Evolutionary conservation across 2,888 invertebrate genomes (phyloP).

Genomic region (Oscheius sp.): DNA sequence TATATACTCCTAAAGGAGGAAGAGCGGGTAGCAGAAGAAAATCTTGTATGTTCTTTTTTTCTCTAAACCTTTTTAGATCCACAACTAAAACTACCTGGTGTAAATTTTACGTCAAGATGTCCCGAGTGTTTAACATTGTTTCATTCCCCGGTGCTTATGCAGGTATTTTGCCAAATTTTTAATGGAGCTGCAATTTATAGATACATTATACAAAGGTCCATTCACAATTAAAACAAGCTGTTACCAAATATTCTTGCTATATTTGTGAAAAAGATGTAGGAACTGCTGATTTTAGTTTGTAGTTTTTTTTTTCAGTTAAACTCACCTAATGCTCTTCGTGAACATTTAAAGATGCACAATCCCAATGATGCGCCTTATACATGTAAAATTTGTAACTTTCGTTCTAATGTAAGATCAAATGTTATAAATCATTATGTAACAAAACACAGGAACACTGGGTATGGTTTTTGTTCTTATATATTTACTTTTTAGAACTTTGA

Average conservation of each 20-base stretch:
- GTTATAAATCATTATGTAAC: slow-evolving; percentile 37
- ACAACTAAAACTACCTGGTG: not conserved
- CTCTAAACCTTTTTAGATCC: slow-evolving; percentile 4
- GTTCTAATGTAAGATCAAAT: slow-evolving; percentile 35
- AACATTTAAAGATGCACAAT: slow-evolving; percentile 32
- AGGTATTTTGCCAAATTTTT: not conserved
- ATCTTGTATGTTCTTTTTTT: not conserved
- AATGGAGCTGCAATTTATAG: not conserved
- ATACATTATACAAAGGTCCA: slow-evolving; percentile 18
- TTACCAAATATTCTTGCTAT: not conserved
- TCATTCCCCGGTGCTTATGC: not conserved
- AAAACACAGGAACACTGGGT: slow-evolving; percentile 38
- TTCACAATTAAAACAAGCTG: not conserved
- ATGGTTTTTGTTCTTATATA: not conserved
- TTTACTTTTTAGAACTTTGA: slow-evolving; percentile 3
- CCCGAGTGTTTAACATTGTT: slow-evolving; percentile 12
- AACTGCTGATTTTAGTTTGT: no score
- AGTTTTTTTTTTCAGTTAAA: not conserved
- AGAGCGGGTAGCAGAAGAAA: not conserved
- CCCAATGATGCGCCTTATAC: slow-evolving; percentile 42
- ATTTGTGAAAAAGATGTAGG: slow-evolving; percentile 26
- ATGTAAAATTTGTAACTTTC: slow-evolving; percentile 42
- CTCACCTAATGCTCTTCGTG: slow-evolving; percentile 3
- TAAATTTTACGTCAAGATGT: not conserved
- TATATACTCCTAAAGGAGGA: slow-evolving; percentile 1